Evolutionary conservation across 2,888 invertebrate genomes (phyloP).

Genomic region (Metallyticus violacea): DNA sequence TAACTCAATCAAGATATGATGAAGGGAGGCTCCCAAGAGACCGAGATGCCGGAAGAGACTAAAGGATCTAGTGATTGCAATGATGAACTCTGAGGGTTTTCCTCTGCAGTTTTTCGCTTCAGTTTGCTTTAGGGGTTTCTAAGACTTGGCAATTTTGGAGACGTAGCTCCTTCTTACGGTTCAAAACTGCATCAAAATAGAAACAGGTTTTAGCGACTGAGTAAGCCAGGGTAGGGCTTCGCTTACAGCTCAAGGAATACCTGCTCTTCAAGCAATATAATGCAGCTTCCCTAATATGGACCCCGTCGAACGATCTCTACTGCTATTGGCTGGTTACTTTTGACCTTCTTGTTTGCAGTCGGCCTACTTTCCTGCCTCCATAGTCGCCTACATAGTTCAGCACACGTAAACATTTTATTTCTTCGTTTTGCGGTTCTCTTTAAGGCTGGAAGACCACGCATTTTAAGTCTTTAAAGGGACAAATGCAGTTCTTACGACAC

Average conservation of each 20-base stretch:
- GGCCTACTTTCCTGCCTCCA: constrained; percentile 1
- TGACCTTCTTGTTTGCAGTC: background rate
- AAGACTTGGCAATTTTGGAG: too few relatives aligned
- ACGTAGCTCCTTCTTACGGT: background rate
- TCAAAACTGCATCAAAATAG: background rate
- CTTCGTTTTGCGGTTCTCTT: background rate
- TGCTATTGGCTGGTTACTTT: background rate
- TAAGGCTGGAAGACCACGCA: background rate
- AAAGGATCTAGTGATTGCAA: too few relatives aligned
- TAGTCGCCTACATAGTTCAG: background rate
- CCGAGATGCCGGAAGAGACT: too few relatives aligned
- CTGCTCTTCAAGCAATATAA: background rate
- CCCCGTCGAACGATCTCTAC: background rate
- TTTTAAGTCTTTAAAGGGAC: background rate
- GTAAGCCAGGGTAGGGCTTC: background rate
- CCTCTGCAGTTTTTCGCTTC: too few relatives aligned
- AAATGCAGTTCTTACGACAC: too few relatives aligned
- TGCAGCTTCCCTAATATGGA: constrained; percentile 15
- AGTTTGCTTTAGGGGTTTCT: too few relatives aligned
- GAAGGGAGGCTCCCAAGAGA: too few relatives aligned
- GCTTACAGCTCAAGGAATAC: background rate
- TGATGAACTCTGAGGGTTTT: too few relatives aligned
- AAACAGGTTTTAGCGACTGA: background rate
- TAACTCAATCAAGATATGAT: too few relatives aligned
- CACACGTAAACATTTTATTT: background rate